These are phyloP conservation scores for Rhagoletis zephyria DNA, from an alignment of 1,140 invertebrate species.

Conservation along the genomic window DNA sequence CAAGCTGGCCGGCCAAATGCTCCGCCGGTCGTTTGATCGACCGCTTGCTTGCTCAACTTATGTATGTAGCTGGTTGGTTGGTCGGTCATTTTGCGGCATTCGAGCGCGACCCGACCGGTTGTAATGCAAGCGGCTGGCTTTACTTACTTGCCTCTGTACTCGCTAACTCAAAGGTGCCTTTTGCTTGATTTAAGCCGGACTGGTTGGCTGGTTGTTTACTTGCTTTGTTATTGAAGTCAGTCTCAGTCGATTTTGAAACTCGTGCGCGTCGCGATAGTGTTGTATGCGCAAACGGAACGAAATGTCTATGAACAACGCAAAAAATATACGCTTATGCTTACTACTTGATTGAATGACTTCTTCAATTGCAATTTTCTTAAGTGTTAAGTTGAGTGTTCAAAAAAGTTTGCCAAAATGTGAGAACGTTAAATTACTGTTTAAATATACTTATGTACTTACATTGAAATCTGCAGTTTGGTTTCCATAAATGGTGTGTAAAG, in stretches of 20 bases:
- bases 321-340: neutral
- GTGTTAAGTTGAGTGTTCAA: neutral
- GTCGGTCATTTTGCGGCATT: constrained; percentile 41
- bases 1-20: constrained; percentile 17
- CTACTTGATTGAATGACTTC: neutral
- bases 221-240: constrained; percentile 7
- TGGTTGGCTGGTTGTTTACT: constrained; percentile 21
- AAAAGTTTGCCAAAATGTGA: neutral
- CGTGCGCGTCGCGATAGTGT: constrained; percentile 31
- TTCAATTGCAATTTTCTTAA: neutral
- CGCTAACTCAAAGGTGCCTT: neutral
- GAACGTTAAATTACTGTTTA: too few relatives aligned
- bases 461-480: too few relatives aligned
- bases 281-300: constrained; percentile 32
- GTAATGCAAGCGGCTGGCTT: neutral
- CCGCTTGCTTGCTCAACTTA: neutral
- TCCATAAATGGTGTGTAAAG: neutral
- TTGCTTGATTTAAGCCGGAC: neutral
- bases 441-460: too few relatives aligned
- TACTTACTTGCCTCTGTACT: neutral
- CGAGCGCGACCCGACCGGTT: constrained; percentile 9
- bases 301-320: neutral
- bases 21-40: neutral
- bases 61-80: neutral
- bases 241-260: constrained; percentile 45